Conservation (phyloP, 2,113 vertebrate genomes). For the Silurus asotus region DNA sequence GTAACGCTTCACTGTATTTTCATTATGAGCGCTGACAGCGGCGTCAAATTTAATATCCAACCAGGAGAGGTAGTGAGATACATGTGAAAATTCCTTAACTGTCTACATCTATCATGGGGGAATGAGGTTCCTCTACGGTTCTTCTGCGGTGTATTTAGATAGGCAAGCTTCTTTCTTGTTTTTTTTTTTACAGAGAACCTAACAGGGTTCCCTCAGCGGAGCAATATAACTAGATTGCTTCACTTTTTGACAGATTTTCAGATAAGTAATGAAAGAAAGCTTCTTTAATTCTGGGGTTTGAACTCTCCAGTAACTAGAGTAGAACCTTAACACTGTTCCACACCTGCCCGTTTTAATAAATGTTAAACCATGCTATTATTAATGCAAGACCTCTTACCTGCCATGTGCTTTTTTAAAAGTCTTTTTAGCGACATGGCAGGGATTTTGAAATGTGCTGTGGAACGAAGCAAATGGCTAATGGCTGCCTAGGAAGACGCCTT, state of each 20-base stretch:
- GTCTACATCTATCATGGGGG: not conserved
- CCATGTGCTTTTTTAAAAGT: not conserved
- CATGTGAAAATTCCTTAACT: not conserved
- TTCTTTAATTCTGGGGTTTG: not conserved
- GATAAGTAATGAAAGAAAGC: not conserved
- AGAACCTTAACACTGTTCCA: not conserved
- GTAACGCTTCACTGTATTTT: not conserved
- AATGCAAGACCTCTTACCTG: not conserved
- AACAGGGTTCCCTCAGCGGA: not conserved
- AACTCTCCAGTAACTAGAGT: not conserved
- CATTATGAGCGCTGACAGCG: not conserved
- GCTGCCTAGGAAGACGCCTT: not conserved
- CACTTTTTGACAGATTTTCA: not conserved
- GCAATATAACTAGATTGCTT: too few relatives aligned
- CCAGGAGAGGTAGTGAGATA: too few relatives aligned
- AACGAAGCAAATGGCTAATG: slow-evolving; percentile 21
- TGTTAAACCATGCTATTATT: not conserved
- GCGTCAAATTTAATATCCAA: not conserved
- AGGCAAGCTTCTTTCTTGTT: not conserved
- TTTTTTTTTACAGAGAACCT: not conserved
- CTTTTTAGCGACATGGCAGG: not conserved
- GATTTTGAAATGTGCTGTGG: slow-evolving; percentile 8
- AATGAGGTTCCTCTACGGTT: not conserved
- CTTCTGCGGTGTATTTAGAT: not conserved
- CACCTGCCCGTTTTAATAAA: not conserved